Conservation (phyloP, 1,140 invertebrate species). For the Neodiprion pinetum region DNA sequence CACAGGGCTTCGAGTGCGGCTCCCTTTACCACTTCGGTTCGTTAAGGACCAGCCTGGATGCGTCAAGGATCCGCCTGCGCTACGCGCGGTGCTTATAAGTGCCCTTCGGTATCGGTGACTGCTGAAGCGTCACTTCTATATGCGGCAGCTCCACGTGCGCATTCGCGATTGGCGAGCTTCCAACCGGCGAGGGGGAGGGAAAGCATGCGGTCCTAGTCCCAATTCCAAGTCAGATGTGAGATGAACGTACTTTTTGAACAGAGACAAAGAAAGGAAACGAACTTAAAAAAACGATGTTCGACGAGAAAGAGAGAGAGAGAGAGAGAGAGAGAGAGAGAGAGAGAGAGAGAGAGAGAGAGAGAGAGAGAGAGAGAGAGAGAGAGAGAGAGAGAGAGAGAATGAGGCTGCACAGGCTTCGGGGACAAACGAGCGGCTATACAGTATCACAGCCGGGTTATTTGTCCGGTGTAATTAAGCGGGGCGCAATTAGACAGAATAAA, state of each 20-base stretch:
- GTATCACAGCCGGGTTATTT: background rate
- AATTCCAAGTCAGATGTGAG: background rate
- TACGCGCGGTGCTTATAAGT: background rate
- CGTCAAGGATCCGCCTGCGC: background rate
- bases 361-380: too few relatives aligned
- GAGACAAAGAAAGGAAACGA: background rate
- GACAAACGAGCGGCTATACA: too few relatives aligned
- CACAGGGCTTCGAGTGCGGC: background rate
- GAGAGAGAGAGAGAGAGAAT: too few relatives aligned
- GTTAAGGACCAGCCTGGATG: background rate
- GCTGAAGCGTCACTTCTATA: background rate
- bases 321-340: too few relatives aligned
- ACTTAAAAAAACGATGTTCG: too few relatives aligned
- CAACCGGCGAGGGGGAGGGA: background rate
- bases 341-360: too few relatives aligned
- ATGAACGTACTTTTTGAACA: background rate
- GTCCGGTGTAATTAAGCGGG: slow-evolving; percentile 2
- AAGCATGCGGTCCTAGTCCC: background rate
- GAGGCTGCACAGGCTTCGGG: too few relatives aligned
- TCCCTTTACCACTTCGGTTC: background rate
- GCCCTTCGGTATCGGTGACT: background rate
- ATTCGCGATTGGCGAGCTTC: background rate
- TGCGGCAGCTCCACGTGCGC: background rate
- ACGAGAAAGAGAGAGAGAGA: too few relatives aligned
- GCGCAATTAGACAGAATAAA: slow-evolving; percentile 12